Evolutionary conservation across 2,888 invertebrate species (phyloP), one percentile per base, ranked within the genome.

Genomic region (Standfussiana lucernea): DNA sequence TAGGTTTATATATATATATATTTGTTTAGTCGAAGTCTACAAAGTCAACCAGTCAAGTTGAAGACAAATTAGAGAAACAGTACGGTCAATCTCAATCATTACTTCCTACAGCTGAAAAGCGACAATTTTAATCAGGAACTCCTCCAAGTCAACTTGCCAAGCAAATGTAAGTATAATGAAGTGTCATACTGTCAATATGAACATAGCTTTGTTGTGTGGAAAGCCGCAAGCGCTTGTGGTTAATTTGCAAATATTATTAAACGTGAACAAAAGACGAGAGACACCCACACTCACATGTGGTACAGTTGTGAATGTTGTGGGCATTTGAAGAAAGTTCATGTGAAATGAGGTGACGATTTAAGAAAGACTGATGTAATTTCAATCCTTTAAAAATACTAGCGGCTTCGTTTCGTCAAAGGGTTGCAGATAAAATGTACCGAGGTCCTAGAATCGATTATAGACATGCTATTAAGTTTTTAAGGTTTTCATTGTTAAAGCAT

Each of bases 191-290:
- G 78, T 65, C 81, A 80, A 75, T 83, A 80, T 85, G 85, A 76
- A 80, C 64, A 45, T 53, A 64, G 53, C 88, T 79, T 80, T 88
- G 76, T 66, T 59, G 28, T 69, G 59, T 79, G 77, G 75, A 82
- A 83, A 89, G 80, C 86, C 80, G 69, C 83, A 84, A 86, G 85
- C 86, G 84, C 86, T 83, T 86, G 86, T 75, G 85, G 86, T 89
- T 91, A 89, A 92, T 93, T 94, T 93, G 94, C 92, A 93, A 94
- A 94, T 93, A 94, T 94, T 92, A 92, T 91, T 91, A 91, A 89
- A 91, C 76, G 89, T 89, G 90, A 93, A 93, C 93, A 94, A 94
- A 93, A 92, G 91, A 87, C 85, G 84, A 77, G 81, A 80, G 77
- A 84, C 84, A 85, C 89, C 85, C 88, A 87, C 89, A 15, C 89